Evolutionary conservation across 2,888 invertebrate species (phyloP).

Genomic region (Trissolcus brochymenae): DNA sequence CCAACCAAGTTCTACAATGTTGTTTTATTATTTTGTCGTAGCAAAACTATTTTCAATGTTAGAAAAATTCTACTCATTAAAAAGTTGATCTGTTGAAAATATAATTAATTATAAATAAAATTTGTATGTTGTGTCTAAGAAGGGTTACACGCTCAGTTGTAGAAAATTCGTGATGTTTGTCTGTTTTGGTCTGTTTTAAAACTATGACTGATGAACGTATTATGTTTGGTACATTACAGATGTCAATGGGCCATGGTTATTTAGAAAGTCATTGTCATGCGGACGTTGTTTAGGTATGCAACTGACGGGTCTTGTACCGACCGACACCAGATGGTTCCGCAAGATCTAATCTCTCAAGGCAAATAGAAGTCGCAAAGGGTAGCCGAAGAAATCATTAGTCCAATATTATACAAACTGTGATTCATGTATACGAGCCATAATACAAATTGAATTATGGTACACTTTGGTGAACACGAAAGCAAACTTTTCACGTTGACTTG

Average conservation of each 20-base stretch:
- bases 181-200: background rate
- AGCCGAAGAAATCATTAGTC: conserved; percentile 31
- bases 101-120: too few relatives aligned
- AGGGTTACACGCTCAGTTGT: too few relatives aligned
- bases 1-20: too few relatives aligned
- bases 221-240: conserved; percentile 7
- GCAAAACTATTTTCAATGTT: too few relatives aligned
- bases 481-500: too few relatives aligned
- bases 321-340: conserved; percentile 45
- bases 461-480: background rate
- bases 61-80: too few relatives aligned
- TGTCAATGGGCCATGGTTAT: conserved; percentile 16
- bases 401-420: conserved; percentile 14
- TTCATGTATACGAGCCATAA: background rate
- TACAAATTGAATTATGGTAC: conserved; percentile 11
- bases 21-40: too few relatives aligned
- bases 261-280: conserved; percentile 33
- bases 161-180: background rate
- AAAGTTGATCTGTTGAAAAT: too few relatives aligned
- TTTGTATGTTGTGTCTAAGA: too few relatives aligned
- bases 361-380: conserved; percentile 26
- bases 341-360: conserved; percentile 47
- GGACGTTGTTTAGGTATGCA: conserved; percentile 13
- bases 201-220: too few relatives aligned
- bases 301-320: conserved; percentile 12